Evolutionary conservation across 2,797 vertebrate species (phyloP), one percentile per base, ranked within the genome.

Genomic region (Sebastiscus albofasciatus): DNA sequence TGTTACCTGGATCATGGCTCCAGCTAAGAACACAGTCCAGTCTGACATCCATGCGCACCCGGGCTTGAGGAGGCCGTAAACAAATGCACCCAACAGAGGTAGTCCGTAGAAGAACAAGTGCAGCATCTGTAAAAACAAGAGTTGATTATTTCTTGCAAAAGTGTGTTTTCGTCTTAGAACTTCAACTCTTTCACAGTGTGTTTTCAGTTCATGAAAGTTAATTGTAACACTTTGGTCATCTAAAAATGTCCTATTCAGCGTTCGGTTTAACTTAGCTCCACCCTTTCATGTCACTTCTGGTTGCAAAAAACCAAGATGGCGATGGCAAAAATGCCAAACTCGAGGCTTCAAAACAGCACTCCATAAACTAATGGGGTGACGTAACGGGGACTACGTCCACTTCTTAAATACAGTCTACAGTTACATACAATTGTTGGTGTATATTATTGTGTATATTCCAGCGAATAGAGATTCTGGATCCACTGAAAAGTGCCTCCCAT

Each of bases 31-130:
- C 67, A 97, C 24, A 8, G 96, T 96, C 96, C 96, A 97, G 89
- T 98, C 97, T 0, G 96, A 94, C 95, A 99, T 95, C 97, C 97
- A 98, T 5, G 94, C 93, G 89, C 97, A 98, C 4, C 97, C 97
- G 0, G 97, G 97, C 67, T 89, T 89, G 11, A 96, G 85, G 88
- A 99, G 96, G 4, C 95, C 97, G 0, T 96, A 97, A 73, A 92
- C 60, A 71, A 95, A 96, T 9, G 97, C 89, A 36, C 95, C 93
- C 58, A 97, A 82, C 88, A 97, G 94, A 1, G 98, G 98, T 11
- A 98, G 93, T 13, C 90, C 84, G 2, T 98, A 98, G 92, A 98
- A 98, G 71, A 98, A 83, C 62, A 94, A 90, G 67, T 97, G 88
- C 92, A 98, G 91, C 97, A 98, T 98, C 98, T 98, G 81, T n/a